Evolutionary conservation across 1,140 invertebrate genomes (phyloP).

Genomic region (Probaryconus sp.): DNA sequence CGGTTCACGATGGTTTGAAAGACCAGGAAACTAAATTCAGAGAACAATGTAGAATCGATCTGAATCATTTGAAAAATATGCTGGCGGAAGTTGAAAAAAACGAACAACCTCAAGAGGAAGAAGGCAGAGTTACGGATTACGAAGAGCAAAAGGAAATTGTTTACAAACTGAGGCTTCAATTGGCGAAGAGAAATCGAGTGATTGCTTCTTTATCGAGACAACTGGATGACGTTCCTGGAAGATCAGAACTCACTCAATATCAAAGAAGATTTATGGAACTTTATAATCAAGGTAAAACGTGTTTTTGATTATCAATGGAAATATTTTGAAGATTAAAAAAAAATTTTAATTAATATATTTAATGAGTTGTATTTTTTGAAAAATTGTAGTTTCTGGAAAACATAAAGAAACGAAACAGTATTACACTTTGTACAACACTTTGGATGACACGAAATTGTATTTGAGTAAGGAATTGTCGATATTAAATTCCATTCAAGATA

Average conservation of each 20-base stretch:
- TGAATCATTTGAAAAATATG: constrained; percentile 80
- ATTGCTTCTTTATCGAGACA: constrained; percentile 87
- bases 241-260: constrained; percentile 96
- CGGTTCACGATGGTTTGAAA: constrained; percentile 86
- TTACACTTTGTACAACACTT: constrained; percentile 96
- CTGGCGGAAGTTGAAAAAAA: constrained; percentile 78
- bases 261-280: constrained; percentile 96
- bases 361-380: constrained; percentile 37
- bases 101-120: constrained; percentile 65
- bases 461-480: constrained; percentile 93
- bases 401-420: constrained; percentile 98
- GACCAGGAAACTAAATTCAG: constrained; percentile 86
- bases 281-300: constrained; percentile 91
- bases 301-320: too few species aligned
- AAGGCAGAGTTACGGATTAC: constrained; percentile 75
- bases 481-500: constrained; percentile 96
- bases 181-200: constrained; percentile 90
- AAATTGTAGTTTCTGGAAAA: constrained; percentile 91
- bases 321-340: too few species aligned
- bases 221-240: constrained; percentile 93
- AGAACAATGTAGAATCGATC: constrained; percentile 85
- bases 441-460: constrained; percentile 96
- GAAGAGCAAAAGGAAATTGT: constrained; percentile 81
- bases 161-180: constrained; percentile 80
- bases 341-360: not conserved